phyloP scores from a whole-genome alignment of 2,888 invertebrate species.

The Apoda limacodes region DNA sequence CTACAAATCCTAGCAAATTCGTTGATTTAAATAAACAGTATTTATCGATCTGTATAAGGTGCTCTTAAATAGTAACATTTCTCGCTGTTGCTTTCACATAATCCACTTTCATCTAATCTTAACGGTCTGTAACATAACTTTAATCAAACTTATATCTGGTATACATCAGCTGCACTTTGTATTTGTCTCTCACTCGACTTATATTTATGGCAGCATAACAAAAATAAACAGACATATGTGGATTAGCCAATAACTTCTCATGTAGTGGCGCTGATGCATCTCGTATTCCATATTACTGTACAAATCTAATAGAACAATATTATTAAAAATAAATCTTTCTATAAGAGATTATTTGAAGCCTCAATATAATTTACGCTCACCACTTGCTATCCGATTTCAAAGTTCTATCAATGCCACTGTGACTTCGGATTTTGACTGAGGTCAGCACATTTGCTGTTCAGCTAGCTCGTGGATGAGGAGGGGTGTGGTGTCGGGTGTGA shows the following conservation, averaged over 20 bases:
- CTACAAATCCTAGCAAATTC: too few relatives aligned
- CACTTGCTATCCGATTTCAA: slow-evolving; percentile 23
- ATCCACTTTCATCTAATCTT: too few relatives aligned
- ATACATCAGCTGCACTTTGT: too few relatives aligned
- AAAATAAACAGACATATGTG: too few relatives aligned
- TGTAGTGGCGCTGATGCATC: too few relatives aligned
- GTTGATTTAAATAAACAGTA: too few relatives aligned
- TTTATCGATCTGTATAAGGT: neutral
- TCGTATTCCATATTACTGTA: neutral
- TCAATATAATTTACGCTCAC: neutral
- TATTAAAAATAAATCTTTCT: slow-evolving; percentile 3
- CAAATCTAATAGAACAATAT: slow-evolving; percentile 1
- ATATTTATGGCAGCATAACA: too few relatives aligned
- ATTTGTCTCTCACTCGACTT: too few relatives aligned
- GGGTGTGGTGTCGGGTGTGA: slow-evolving; percentile 43
- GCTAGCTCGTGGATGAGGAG: slow-evolving; percentile 54
- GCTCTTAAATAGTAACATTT: neutral
- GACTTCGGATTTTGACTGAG: slow-evolving; percentile 19
- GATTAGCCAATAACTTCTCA: too few relatives aligned
- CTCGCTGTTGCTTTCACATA: too few relatives aligned
- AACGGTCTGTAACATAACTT: too few relatives aligned
- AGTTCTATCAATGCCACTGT: slow-evolving; percentile 44
- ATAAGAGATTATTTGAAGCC: slow-evolving; percentile 1
- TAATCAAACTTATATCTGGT: too few relatives aligned
- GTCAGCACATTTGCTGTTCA: slow-evolving; percentile 45